Evolutionary conservation across 2,888 invertebrate species (phyloP).

Genomic region (Eubasilissa splendida): DNA sequence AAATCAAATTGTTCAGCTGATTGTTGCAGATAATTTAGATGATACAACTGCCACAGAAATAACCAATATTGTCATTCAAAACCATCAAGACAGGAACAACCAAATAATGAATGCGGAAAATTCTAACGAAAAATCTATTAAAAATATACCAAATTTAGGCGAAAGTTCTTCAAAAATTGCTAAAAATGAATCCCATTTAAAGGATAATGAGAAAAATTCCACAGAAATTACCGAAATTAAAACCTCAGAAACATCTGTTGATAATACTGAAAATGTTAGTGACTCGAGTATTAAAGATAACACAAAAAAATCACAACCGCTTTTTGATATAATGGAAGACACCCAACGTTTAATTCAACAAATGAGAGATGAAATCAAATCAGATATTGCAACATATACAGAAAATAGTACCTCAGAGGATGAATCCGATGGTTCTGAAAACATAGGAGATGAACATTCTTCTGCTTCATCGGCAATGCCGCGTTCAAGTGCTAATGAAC

Average conservation of each 20-base stretch:
- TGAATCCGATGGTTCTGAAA: constrained; percentile 67
- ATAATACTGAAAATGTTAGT: neutral
- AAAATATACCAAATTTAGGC: too few species aligned
- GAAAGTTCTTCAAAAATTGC: too few species aligned
- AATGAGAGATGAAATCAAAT: constrained; percentile 78
- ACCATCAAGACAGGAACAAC: neutral
- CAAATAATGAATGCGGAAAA: too few species aligned
- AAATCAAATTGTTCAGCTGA: constrained; percentile 47
- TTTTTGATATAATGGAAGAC: constrained; percentile 73
- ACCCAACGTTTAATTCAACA: constrained; percentile 77
- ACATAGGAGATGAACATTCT: constrained; percentile 61
- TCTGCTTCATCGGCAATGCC: constrained; percentile 57
- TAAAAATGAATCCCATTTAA: too few species aligned
- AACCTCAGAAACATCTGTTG: neutral
- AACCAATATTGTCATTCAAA: neutral
- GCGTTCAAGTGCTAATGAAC: constrained; percentile 52
- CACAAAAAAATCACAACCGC: constrained; percentile 61
- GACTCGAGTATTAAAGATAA: constrained; percentile 60
- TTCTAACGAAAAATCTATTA: too few species aligned
- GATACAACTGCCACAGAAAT: constrained; percentile 1
- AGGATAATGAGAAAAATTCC: too few species aligned
- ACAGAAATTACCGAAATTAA: too few species aligned
- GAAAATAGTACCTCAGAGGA: constrained; percentile 50
- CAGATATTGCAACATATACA: constrained; percentile 71
- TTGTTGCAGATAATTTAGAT: constrained; percentile 43